A percentile compares a stretch with the other conserved stretches of the same genome.
Evolutionary conservation across 1,140 invertebrate species (phyloP).

Genomic region (Polypedilum pembai): DNA sequence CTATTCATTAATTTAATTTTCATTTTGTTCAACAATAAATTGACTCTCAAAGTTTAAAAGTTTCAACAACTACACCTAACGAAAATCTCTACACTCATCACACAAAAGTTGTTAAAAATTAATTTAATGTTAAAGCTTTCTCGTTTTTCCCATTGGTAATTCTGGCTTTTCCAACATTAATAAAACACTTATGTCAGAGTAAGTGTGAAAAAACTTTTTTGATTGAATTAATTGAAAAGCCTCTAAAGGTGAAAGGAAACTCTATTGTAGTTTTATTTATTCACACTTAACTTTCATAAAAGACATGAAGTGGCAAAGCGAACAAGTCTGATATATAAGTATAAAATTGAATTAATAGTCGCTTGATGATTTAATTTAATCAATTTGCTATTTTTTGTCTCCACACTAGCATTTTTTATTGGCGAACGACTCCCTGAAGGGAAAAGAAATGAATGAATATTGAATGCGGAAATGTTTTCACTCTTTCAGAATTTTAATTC

Average conservation of each 20-base stretch:
- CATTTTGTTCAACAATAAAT: no score
- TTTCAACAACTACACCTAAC: no score
- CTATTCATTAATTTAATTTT: no score
- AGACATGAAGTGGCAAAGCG: background rate
- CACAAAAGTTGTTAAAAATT: background rate
- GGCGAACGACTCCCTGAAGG: background rate
- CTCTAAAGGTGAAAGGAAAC: background rate
- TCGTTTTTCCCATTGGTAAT: background rate
- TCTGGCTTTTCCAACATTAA: background rate
- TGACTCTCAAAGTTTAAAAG: no score
- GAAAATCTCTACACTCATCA: background rate
- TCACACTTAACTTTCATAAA: background rate
- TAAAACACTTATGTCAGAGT: background rate
- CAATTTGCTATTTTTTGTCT: background rate
- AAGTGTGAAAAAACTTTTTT: background rate
- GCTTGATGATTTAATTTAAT: slow-evolving; percentile 13
- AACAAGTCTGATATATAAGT: background rate
- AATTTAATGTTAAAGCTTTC: background rate
- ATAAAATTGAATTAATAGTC: background rate
- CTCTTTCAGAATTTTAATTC: no score
- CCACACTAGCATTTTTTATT: background rate
- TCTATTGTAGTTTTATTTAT: background rate
- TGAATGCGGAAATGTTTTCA: background rate
- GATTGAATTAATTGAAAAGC: slow-evolving; percentile 7
- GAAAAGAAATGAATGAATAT: background rate